These are phyloP conservation scores for Calyptommatus sinebrachiatus DNA, from an alignment of 2,113 vertebrate genomes.

Conservation along the genomic window DNA sequence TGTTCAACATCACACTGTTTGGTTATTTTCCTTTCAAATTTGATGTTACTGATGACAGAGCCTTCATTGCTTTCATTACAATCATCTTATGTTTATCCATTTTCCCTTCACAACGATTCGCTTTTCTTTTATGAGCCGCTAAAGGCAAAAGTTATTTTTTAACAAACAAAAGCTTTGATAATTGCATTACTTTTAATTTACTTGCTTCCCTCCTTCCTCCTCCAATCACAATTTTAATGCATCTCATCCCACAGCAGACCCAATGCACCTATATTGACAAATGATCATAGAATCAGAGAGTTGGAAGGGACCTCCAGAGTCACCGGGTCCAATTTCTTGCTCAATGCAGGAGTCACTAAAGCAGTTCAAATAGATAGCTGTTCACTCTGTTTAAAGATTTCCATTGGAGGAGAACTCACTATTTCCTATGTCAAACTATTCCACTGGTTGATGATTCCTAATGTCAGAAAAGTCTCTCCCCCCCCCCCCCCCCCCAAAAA, in stretches of 20 bases:
- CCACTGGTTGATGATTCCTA: too few species aligned
- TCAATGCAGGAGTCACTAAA: too few species aligned
- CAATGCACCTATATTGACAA: constrained; percentile 29
- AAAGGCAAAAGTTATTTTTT: constrained; percentile 47
- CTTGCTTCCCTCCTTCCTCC: neutral
- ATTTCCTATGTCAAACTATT: too few species aligned
- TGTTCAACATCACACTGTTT: constrained; percentile 4
- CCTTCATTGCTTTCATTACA: constrained; percentile 56
- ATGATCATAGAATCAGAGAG: neutral
- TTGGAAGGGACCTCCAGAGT: too few species aligned
- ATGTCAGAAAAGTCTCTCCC: too few species aligned
- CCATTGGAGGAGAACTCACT: too few species aligned
- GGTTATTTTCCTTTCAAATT: constrained; percentile 28
- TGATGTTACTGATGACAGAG: constrained; percentile 50
- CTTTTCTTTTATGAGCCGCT: constrained; percentile 58
- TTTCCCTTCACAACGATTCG: constrained; percentile 51
- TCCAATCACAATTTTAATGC: constrained; percentile 48
- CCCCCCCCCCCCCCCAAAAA: too few species aligned
- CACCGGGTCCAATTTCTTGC: too few species aligned
- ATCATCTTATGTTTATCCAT: constrained; percentile 61
- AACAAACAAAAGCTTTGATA: constrained; percentile 63
- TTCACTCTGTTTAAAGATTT: too few species aligned
- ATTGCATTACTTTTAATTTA: constrained; percentile 46
- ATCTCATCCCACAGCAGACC: constrained; percentile 48
- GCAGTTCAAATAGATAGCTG: too few species aligned